Percentiles rank a stretch among this genome's conserved stretches.
Conservation (phyloP, 2,888 invertebrate genomes). For the Oegoconia quadripuncta region DNA sequence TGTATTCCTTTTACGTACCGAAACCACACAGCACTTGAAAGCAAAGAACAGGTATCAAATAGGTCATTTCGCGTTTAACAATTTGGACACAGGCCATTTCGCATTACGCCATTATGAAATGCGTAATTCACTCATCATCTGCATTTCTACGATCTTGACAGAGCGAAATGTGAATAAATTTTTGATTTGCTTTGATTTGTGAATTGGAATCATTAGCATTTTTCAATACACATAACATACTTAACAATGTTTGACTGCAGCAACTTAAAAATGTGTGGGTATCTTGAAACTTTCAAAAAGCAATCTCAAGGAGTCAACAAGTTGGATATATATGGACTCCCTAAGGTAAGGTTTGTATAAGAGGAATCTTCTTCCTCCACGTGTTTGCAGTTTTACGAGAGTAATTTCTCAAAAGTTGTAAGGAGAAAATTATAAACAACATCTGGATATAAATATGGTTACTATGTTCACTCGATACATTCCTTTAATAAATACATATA, state of each 20-base stretch:
- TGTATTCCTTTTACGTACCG: too few species aligned
- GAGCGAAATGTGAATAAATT: slow-evolving; percentile 53
- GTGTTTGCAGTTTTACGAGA: not conserved
- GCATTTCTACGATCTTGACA: slow-evolving; percentile 34
- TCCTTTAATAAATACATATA: too few species aligned
- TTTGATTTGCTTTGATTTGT: slow-evolving; percentile 42
- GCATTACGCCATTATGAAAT: slow-evolving; percentile 4
- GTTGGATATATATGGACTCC: slow-evolving; percentile 10
- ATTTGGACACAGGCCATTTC: slow-evolving; percentile 2
- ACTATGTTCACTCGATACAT: too few species aligned
- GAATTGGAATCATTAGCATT: too few species aligned
- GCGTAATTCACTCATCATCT: slow-evolving; percentile 25
- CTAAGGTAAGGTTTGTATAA: slow-evolving; percentile 8
- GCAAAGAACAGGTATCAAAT: too few species aligned
- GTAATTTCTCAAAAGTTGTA: not conserved
- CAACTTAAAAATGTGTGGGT: slow-evolving; percentile 6
- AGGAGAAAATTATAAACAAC: too few species aligned
- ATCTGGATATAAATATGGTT: too few species aligned
- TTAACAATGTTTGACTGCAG: not conserved
- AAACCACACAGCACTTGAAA: too few species aligned
- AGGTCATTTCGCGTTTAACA: not conserved
- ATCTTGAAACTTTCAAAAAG: slow-evolving; percentile 7
- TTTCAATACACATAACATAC: not conserved
- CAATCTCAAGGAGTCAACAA: slow-evolving; percentile 10
- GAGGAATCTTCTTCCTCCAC: not conserved